Conservation (phyloP, 2,888 invertebrate species). For the Agriopis marginaria region DNA sequence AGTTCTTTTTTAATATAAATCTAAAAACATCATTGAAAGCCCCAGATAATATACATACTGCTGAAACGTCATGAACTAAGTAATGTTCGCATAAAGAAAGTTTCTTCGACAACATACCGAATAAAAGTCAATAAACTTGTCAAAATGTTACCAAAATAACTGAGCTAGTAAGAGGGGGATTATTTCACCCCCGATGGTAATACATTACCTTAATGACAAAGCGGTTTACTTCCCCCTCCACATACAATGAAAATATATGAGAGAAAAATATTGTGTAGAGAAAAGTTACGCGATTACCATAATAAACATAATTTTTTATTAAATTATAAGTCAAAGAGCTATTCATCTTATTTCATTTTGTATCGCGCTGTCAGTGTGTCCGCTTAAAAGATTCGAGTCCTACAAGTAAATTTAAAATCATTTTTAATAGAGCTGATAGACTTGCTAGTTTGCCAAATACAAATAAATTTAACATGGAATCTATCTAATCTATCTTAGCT, state of each 20-base stretch:
- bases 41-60: neutral
- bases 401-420: too few species aligned
- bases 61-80: neutral
- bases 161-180: constrained; percentile 48
- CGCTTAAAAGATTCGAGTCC: too few species aligned
- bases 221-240: constrained; percentile 56
- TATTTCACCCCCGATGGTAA: constrained; percentile 49
- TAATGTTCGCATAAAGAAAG: neutral
- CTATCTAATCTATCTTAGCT: too few species aligned
- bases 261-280: constrained; percentile 41
- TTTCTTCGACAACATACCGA: constrained; percentile 5
- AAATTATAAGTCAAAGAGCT: neutral
- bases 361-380: neutral
- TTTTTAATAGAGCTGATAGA: too few species aligned
- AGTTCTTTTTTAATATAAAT: too few species aligned
- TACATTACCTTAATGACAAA: constrained; percentile 58
- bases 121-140: constrained; percentile 45
- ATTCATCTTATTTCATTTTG: neutral
- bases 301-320: neutral
- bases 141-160: constrained; percentile 43
- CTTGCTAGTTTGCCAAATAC: too few species aligned
- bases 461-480: too few species aligned
- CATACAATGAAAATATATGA: constrained; percentile 55
- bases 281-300: neutral
- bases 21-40: too few species aligned